Conservation (phyloP, 2,113 vertebrate species). For the Canis aureus region DNA sequence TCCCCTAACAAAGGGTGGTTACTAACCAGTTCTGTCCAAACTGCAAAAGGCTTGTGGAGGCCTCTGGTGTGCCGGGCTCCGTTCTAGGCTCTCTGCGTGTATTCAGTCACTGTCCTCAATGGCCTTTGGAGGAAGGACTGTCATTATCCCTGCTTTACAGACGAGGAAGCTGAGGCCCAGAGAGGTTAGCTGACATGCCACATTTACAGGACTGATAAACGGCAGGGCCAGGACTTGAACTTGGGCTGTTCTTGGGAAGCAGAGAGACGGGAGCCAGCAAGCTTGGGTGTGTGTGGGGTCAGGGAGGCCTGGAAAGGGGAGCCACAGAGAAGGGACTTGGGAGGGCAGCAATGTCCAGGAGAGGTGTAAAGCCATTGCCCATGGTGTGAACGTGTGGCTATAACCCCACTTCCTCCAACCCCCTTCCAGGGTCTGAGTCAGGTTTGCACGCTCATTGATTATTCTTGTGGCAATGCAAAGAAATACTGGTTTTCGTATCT, state of each 20-base stretch:
- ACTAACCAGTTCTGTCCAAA: neutral
- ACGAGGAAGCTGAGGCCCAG: neutral
- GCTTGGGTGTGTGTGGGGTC: too few species aligned
- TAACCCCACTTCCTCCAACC: neutral
- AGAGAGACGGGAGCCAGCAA: neutral
- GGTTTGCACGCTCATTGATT: neutral
- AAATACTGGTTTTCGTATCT: neutral
- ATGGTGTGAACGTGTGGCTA: neutral
- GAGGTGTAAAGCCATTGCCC: neutral
- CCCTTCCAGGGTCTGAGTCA: neutral
- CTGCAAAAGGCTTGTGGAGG: neutral
- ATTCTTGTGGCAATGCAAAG: neutral
- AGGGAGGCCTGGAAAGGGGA: neutral
- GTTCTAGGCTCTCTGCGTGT: rapidly evolving
- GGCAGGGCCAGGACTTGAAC: neutral
- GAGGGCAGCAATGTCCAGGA: neutral
- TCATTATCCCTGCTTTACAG: neutral
- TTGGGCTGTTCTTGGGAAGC: neutral
- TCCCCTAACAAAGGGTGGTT: neutral
- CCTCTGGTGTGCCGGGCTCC: neutral
- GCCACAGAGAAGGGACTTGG: neutral
- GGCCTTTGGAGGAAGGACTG: neutral
- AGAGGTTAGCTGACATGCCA: too few species aligned
- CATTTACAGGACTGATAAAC: rapidly evolving
- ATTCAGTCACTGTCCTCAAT: neutral